Evolutionary conservation across 1,140 invertebrate species (phyloP), one percentile per base, ranked within the genome.

Genomic region (Anastrepha obliqua): DNA sequence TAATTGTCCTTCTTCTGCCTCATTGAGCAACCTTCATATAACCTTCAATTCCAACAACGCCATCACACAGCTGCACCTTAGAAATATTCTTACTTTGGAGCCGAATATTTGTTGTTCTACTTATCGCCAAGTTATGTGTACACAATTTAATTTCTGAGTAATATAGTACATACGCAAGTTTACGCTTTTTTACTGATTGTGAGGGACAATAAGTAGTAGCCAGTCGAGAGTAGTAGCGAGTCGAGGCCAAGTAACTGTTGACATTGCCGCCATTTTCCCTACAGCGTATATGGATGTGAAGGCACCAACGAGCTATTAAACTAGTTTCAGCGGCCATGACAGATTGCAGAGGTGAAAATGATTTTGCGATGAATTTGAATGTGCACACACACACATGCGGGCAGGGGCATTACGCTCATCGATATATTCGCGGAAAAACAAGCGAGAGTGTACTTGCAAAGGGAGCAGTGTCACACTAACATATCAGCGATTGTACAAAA

Each of bases 181-280:
- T 74, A 42, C n/a, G 13, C 67, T 29, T 20, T 4, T 65, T 29
- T 65, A 29, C 17, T 65, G n/a, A 29, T 29, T 44, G 7, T 47
- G 8, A 15, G 42, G 67, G 42, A 44, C 11, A 42, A 44, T 29
- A 29, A 29, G 29, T 65, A 47, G 44, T 74, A 74, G 39, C 44
- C 42, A 42, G 67, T 74, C 67, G 67, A 74, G 67, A 29, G 29
- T 65, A 47, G 44, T 74, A 74, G 39, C 44, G 67, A 42, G 67
- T 74, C 67, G 67, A 74, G 67, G 67, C 44, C 67, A 74, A 47
- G 67, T 74, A 44, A 74, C 11, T 74, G 67, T 74, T 74, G 67
- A 47, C 67, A 74, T 74, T 74, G 44, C 17, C 13, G 13, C 44
- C 67, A 42, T 47, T 47, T 74, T n/a, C 13, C 5, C 42, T 47